Conservation (phyloP, 2,113 vertebrate genomes). For the Sprattus sprattus region DNA sequence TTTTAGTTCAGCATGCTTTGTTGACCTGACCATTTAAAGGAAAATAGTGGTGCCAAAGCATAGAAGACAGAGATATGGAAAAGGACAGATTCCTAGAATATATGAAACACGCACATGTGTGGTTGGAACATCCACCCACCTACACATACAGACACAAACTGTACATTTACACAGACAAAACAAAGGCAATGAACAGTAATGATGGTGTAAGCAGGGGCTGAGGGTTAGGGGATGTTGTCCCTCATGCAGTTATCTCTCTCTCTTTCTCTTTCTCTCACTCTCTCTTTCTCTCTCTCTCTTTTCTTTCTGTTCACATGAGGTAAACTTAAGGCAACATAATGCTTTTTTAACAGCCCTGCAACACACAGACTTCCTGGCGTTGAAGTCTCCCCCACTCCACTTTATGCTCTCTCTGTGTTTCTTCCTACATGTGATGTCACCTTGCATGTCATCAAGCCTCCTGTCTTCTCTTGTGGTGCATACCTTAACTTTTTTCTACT, state of each 20-base stretch:
- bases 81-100: neutral
- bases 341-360: no score
- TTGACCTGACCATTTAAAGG: neutral
- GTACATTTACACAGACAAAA: no score
- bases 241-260: no score
- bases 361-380: neutral
- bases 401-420: conserved; percentile 18
- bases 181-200: no score
- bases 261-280: no score
- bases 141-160: no score
- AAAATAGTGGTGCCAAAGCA: neutral
- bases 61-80: neutral
- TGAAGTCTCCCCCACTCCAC: neutral
- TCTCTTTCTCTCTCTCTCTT: no score
- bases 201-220: no score
- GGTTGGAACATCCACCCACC: no score
- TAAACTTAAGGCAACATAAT: no score
- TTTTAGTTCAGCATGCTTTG: neutral
- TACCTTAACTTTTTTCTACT: conserved; percentile 8
- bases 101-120: neutral
- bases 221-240: no score
- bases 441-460: conserved; percentile 27
- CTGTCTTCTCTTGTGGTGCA: conserved; percentile 10
- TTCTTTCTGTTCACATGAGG: no score
- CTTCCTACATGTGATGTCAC: conserved; percentile 23